Conservation (phyloP, 1,140 invertebrate genomes). For the Nixonia krombeini region DNA sequence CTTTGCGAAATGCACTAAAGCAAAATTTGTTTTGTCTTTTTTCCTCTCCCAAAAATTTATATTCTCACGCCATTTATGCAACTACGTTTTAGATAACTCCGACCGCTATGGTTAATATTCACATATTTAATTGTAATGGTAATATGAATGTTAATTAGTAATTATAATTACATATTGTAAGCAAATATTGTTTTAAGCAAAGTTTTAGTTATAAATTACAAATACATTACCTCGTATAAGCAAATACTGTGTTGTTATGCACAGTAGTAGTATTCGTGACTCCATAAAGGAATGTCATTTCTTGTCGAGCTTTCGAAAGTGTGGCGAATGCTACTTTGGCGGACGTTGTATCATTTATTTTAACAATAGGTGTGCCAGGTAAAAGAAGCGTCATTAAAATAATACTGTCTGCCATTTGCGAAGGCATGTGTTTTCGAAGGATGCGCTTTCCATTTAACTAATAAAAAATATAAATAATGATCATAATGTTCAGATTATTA, state of each 20-base stretch:
- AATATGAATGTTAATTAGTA: too few relatives aligned
- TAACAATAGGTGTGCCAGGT: conserved; percentile 80
- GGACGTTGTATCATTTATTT: conserved; percentile 71
- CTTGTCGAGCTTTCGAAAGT: conserved; percentile 49
- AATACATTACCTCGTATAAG: conserved; percentile 75
- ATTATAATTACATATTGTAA: too few relatives aligned
- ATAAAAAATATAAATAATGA: conserved; percentile 55
- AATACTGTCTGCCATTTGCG: conserved; percentile 73
- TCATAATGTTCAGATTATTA: not conserved
- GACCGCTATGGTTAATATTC: too few relatives aligned
- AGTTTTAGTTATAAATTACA: not conserved
- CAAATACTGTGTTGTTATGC: conserved; percentile 73
- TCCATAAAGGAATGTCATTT: conserved; percentile 74
- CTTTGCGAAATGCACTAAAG: too few relatives aligned
- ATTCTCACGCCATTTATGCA: too few relatives aligned
- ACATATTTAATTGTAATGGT: too few relatives aligned
- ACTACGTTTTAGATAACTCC: too few relatives aligned
- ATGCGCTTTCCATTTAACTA: conserved; percentile 55
- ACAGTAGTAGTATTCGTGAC: conserved; percentile 63
- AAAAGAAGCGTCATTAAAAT: conserved; percentile 78
- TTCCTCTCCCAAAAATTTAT: too few relatives aligned
- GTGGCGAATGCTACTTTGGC: conserved; percentile 52
- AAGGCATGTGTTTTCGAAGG: conserved; percentile 53
- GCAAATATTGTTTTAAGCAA: too few relatives aligned
- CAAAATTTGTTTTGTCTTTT: too few relatives aligned